A percentile compares a stretch with the other conserved stretches of the same genome.
Evolutionary conservation across 2,113 vertebrate species (phyloP).

Genomic region (Malurus melanocephalus): DNA sequence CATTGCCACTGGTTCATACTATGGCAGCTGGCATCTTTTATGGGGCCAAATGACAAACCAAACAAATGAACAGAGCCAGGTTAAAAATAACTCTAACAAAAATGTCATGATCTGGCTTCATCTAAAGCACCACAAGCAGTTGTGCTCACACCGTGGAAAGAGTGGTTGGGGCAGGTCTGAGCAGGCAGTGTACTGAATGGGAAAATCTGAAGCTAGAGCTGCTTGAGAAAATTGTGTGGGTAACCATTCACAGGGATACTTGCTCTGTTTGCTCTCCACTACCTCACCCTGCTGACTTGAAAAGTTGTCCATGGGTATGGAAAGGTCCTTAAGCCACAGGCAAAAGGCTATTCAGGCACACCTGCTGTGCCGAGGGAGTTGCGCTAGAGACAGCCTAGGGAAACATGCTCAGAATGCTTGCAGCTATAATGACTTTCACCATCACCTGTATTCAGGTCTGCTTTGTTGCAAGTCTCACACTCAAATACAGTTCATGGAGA

Average conservation of each 20-base stretch:
- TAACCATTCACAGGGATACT: not conserved
- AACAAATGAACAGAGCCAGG: not conserved
- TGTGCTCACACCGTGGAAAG: not conserved
- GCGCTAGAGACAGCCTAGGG: not conserved
- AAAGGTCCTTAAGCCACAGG: not conserved
- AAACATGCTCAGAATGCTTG: not conserved
- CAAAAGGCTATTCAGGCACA: not conserved
- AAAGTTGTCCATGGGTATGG: not conserved
- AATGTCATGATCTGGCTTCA: not conserved
- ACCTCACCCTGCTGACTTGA: not conserved
- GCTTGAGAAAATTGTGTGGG: not conserved
- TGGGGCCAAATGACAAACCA: not conserved
- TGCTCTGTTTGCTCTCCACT: not conserved
- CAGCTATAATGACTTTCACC: not conserved
- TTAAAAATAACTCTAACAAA: slow-evolving; percentile 1
- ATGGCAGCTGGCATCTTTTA: not conserved
- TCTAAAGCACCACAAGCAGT: not conserved
- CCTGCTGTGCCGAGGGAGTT: not conserved
- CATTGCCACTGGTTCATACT: not conserved
- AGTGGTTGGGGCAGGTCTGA: slow-evolving; percentile 11
- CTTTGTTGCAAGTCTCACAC: not conserved
- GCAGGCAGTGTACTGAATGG: not conserved
- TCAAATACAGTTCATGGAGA: not conserved
- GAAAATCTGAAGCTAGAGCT: not conserved
- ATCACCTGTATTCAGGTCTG: not conserved